Conservation (phyloP, 2,113 vertebrate species). For the Lagopus leucura region DNA sequence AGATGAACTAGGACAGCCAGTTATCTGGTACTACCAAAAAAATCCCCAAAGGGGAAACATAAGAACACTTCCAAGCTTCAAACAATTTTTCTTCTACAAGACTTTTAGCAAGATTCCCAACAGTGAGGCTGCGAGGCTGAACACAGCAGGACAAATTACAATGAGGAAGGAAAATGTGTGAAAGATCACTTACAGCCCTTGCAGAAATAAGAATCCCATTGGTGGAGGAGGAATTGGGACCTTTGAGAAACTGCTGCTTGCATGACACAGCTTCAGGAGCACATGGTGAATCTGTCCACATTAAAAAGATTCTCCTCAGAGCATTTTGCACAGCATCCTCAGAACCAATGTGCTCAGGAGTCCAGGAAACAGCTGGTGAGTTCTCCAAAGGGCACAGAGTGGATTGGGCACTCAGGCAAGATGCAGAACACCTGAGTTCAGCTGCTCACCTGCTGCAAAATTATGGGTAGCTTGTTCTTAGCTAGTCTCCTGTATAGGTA, state of each 20-base stretch:
- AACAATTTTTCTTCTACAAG: neutral
- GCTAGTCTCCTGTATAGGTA: neutral
- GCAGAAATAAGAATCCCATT: fast-evolving
- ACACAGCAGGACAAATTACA: neutral
- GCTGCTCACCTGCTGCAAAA: neutral
- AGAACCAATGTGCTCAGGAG: neutral
- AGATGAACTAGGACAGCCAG: fast-evolving
- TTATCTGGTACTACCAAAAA: neutral
- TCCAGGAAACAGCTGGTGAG: fast-evolving
- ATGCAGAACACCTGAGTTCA: neutral
- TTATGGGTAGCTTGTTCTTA: neutral
- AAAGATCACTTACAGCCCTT: neutral
- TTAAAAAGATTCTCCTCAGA: neutral
- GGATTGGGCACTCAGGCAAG: neutral
- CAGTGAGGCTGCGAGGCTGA: neutral
- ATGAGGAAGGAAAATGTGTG: fast-evolving
- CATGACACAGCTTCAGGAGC: neutral
- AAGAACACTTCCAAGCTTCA: neutral
- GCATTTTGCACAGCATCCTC: neutral
- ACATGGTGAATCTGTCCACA: no score
- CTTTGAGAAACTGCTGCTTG: neutral
- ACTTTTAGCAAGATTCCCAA: neutral
- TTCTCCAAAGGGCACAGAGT: neutral
- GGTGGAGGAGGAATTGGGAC: fast-evolving
- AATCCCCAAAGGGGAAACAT: fast-evolving